Evolutionary conservation across 2,113 vertebrate genomes (phyloP), one percentile per base, ranked within the genome.

Genomic region (Catharus bicknelli): DNA sequence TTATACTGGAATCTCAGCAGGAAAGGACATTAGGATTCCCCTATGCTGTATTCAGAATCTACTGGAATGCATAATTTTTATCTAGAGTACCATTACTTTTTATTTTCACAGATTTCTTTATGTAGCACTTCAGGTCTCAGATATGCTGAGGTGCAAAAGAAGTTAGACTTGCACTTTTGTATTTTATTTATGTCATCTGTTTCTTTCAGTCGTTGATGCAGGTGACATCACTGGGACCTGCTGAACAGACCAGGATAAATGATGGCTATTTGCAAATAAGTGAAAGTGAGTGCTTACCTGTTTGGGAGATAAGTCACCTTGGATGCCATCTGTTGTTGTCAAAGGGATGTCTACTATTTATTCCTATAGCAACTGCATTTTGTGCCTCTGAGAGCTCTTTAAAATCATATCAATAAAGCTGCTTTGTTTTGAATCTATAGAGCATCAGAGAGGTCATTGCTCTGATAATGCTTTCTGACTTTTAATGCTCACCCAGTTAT

Each of bases 301-400:
- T 91, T 96, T 90, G 86, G 89, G 91, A 96, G 95, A 96, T 95
- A 97, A 96, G 95, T 98, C 97, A 98, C 97, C 97, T 98, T 98
- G 97, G 96, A 95, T 97, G 97, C 96, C 97, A 94, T 96, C 97
- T 98, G 97, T 96, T 97, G 91, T 97, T 98, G 97, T 97, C 96
- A 93, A 95, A 95, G 90, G 93, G 88, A 95, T 96, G 95, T 93
- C 95, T 97, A 93, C 90, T 97, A 96, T 97, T 96, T 96, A 97
- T 98, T 98, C 94, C 90, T 95, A 91, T 42, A 38, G 96, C 90
- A 96, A 96, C 90, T 93, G 86, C 87, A 88, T 93, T 95, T 95
- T 95, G 95, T 83, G 95, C 89, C 95, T 96, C 69, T 83, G 92
- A 95, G 94, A 97, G 94, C 87, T 95, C 95, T 97, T 97, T 96